phyloP scores from a whole-genome alignment of 92 coral and sea anemone species.

The Galaxea fascicularis region DNA sequence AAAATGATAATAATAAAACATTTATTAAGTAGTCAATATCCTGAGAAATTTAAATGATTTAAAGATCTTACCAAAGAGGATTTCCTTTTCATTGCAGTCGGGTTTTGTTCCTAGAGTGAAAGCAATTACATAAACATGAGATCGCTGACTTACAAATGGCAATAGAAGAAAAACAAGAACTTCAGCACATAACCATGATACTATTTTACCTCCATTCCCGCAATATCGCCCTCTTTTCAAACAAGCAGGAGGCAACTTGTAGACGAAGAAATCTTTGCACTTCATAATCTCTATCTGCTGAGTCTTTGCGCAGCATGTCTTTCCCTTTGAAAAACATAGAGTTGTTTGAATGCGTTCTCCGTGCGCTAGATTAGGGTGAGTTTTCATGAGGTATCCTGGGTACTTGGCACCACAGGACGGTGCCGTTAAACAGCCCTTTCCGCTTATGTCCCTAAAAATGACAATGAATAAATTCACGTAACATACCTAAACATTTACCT shows the following conservation, averaged over 20 bases:
- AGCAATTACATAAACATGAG: not conserved
- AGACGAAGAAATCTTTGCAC: slow-evolving; percentile 25
- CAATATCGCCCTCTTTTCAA: slow-evolving; percentile 29
- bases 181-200: no score
- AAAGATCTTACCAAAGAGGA: slow-evolving; percentile 9
- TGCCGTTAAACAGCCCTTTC: slow-evolving; percentile 8
- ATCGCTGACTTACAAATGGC: not conserved
- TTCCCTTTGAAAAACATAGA: slow-evolving; percentile 18
- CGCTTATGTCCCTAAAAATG: slow-evolving; percentile 1
- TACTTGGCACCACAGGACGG: slow-evolving; percentile 43
- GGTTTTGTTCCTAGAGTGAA: slow-evolving; percentile 1
- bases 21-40: no score
- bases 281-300: slow-evolving; percentile 23
- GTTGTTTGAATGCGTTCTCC: slow-evolving; percentile 3
- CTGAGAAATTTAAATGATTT: not conserved
- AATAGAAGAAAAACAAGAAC: not conserved
- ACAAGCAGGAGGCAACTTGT: slow-evolving; percentile 19
- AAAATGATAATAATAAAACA: not conserved
- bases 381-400: slow-evolving; percentile 32
- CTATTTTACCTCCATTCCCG: slow-evolving; percentile 14
- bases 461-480: not conserved
- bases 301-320: slow-evolving; percentile 30
- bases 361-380: slow-evolving; percentile 21
- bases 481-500: not conserved
- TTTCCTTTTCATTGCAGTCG: slow-evolving; percentile 21